These are phyloP conservation scores for Pristionchus mayeri DNA, from an alignment of 2,888 invertebrate species.

Conservation along the genomic window DNA sequence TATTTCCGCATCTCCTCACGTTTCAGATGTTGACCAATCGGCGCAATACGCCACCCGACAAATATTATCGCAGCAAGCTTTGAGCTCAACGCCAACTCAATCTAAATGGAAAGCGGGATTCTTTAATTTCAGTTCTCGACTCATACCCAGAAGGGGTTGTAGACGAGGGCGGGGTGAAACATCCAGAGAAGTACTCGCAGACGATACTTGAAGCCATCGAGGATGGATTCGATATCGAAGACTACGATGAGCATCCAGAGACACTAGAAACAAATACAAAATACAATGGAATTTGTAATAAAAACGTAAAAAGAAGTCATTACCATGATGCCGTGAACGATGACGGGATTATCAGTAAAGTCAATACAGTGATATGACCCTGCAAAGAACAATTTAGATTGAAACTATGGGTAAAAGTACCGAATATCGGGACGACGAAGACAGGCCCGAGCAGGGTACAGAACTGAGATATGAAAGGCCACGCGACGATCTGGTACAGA, in stretches of 20 bases:
- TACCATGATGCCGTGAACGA: conserved; percentile 4
- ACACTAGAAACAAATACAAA: not conserved
- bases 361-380: not conserved
- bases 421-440: not conserved
- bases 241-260: not conserved
- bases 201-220: conserved; percentile 10
- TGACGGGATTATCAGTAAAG: not conserved
- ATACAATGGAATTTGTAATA: too few relatives aligned
- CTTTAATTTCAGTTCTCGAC: not conserved
- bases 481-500: not conserved
- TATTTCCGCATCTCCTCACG: not conserved
- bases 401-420: not conserved
- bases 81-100: not conserved
- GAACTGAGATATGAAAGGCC: not conserved
- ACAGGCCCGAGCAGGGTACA: not conserved
- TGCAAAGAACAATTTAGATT: not conserved
- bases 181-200: not conserved
- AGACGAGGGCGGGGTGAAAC: not conserved
- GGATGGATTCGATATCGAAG: not conserved
- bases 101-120: not conserved
- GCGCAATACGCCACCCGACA: not conserved
- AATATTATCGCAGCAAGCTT: not conserved
- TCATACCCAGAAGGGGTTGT: not conserved
- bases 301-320: not conserved
- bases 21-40: not conserved